Base-by-base conservation (phyloP, 2,113 vertebrate species). In the Oncorhynchus mykiss region DNA sequence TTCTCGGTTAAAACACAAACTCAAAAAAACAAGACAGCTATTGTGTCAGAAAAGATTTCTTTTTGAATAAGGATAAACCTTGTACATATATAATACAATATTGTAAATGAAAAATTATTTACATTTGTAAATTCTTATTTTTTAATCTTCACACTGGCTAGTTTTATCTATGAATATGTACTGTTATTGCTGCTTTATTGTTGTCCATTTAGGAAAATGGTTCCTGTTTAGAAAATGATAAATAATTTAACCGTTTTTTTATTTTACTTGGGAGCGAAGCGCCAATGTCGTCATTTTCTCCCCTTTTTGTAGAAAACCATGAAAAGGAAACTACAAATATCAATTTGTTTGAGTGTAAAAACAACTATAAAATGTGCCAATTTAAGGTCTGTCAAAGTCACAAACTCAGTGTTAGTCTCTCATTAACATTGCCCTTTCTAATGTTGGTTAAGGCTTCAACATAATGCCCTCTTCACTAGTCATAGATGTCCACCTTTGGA, bases 171-270 rank as follows among this genome's bases (percentile, higher is more conserved):
- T 88, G 92, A 89, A 89, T 90, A 86, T 92, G 92, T 94, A 93
- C 85, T 90, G 92, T 96, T 97, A 98, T 98, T 98, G 97, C 97
- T 97, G 94, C 94, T 90, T 93, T 66, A 90, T 92, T 91, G 89
- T 88, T 89, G 88, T 92, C 85, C 64, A 64, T 88, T 90, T 92
- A 92, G 87, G 84, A 92, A 92, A 93, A 91, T 71, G 76, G 67
- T 87, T 90, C 77, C 90, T 82, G 84, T 91, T 93, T 88, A 94
- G 92, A 95, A 94, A 93, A 96, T 84, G 82, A 91, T 73, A 92
- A 87, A 84, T 88, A 85, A 82, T 91, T 89, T 85, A 91, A 93
- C 88, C 81, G 88, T 80, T 85, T 86, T 87, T 83, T 85, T 81
- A 64, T 78, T 79, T 90, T 78, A 72, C 74, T 48, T 68, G 92